Percentiles rank a stretch among this genome's conserved stretches.
Evolutionary conservation across 1,140 invertebrate species (phyloP).

Genomic region (Drosophila equinoxialis): DNA sequence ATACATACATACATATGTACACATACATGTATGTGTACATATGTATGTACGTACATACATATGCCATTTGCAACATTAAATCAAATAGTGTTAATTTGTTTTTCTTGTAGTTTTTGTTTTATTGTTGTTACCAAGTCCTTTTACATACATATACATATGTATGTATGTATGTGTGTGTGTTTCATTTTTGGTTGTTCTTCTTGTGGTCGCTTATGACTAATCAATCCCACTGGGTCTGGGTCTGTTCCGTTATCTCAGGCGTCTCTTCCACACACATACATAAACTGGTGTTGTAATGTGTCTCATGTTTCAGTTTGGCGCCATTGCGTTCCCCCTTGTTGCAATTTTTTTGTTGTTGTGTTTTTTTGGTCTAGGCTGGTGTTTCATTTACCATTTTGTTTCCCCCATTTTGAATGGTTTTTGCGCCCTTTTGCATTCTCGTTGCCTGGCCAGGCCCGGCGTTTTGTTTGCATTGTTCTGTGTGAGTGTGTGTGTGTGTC

Average conservation of each 20-base stretch:
- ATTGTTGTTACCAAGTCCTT: neutral
- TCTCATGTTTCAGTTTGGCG: constrained; percentile 55
- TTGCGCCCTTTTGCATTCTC: constrained; percentile 42
- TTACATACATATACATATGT: neutral
- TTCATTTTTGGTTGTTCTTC: constrained; percentile 1
- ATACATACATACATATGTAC: no score
- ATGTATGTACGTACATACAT: no score
- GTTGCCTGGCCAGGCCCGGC: constrained; percentile 25
- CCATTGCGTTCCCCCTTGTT: constrained; percentile 58
- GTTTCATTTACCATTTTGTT: constrained; percentile 50
- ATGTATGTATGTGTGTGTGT: neutral
- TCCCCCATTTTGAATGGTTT: constrained; percentile 37
- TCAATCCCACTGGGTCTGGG: constrained; percentile 23
- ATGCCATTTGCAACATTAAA: no score
- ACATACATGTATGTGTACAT: no score
- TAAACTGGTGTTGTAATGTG: constrained; percentile 17
- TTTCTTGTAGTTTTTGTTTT: no score
- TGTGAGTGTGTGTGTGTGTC: constrained; percentile 22
- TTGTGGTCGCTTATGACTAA: constrained; percentile 44
- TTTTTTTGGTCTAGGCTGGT: constrained; percentile 47
- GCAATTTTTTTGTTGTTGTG: constrained; percentile 34
- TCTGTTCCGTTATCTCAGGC: constrained; percentile 62
- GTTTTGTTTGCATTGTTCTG: constrained; percentile 54
- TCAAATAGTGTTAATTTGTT: no score
- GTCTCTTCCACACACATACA: constrained; percentile 33